A percentile compares a stretch with the other conserved stretches of the same genome.
Conservation (phyloP, 2,797 vertebrate species). For the Otus scops region DNA sequence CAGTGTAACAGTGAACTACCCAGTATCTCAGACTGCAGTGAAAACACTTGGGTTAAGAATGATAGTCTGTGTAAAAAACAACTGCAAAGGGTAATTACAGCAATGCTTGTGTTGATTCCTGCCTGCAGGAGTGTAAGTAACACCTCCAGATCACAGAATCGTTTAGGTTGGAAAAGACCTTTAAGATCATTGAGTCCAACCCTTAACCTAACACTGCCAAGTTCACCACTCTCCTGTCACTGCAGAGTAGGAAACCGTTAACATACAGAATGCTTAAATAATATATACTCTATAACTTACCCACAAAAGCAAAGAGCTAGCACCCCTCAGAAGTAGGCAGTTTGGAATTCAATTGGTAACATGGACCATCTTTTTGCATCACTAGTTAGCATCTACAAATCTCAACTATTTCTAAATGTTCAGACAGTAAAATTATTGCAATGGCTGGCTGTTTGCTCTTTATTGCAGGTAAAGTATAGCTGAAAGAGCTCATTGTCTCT, state of each 20-base stretch:
- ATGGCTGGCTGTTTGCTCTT: neutral
- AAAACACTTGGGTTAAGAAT: constrained; percentile 63
- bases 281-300: neutral
- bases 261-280: neutral
- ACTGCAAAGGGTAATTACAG: constrained; percentile 41
- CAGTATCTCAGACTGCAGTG: constrained; percentile 37
- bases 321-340: neutral
- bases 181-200: too few species aligned
- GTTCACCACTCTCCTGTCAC: neutral
- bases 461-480: neutral
- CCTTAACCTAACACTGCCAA: too few species aligned
- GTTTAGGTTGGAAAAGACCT: neutral
- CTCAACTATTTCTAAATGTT: neutral
- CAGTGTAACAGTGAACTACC: constrained; percentile 47
- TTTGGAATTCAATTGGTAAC: neutral
- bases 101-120: neutral
- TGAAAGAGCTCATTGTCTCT: neutral
- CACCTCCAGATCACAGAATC: neutral
- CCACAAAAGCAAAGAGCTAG: neutral
- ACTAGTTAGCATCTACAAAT: neutral
- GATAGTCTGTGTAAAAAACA: neutral
- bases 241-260: neutral
- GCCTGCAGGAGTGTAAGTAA: neutral
- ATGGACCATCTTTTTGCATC: neutral
- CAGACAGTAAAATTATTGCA: neutral